phyloP scores from a whole-genome alignment of 2,888 invertebrate species.

The Eristalis arbustorum region DNA sequence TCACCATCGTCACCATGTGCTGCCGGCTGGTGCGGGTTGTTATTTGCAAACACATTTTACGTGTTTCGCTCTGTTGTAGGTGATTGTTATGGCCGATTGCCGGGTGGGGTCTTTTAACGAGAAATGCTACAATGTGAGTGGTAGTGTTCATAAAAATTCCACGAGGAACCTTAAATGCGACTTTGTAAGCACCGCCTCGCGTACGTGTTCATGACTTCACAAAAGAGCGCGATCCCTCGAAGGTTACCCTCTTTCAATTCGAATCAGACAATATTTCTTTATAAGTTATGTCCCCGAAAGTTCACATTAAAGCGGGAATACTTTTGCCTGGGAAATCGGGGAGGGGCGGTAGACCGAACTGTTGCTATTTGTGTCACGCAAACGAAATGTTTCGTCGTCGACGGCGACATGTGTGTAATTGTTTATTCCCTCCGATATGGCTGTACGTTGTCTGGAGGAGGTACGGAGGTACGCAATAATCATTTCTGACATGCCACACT shows the following conservation, averaged over 20 bases:
- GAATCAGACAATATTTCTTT: not conserved
- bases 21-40: not conserved
- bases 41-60: slow-evolving; percentile 23
- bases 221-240: too few species aligned
- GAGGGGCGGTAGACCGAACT: slow-evolving; percentile 2
- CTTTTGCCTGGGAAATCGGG: not conserved
- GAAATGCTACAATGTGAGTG: not conserved
- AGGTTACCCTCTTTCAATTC: too few species aligned
- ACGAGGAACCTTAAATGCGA: too few species aligned
- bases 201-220: too few species aligned
- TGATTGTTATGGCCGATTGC: slow-evolving; percentile 5
- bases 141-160: slow-evolving; percentile 14
- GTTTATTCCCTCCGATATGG: not conserved
- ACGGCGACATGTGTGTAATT: slow-evolving; percentile 11
- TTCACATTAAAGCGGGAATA: not conserved
- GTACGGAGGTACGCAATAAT: slow-evolving; percentile 16
- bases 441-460: not conserved
- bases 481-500: slow-evolving; percentile 15
- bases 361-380: slow-evolving; percentile 36
- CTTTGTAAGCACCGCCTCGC: too few species aligned
- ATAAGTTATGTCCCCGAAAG: not conserved
- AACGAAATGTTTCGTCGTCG: not conserved
- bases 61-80: not conserved
- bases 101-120: not conserved
- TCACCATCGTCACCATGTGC: not conserved